Conservation (phyloP, 2,113 vertebrate genomes). For the Notothenia coriiceps region DNA sequence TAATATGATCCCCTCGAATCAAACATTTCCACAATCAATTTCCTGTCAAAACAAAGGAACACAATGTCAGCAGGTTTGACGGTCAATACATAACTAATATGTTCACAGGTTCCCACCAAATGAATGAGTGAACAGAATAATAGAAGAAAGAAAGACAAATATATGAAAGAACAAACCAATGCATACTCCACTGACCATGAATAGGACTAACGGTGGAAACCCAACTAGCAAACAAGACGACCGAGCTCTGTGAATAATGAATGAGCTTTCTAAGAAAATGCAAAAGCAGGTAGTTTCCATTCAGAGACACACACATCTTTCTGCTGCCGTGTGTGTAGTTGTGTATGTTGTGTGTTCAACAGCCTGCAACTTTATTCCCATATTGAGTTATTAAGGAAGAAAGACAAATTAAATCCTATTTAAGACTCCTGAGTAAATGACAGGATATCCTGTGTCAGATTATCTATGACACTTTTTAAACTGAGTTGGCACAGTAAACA, state of each 20-base stretch:
- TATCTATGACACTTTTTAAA: constrained; percentile 50
- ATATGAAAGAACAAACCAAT: background rate
- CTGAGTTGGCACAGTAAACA: constrained; percentile 58
- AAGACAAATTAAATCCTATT: background rate
- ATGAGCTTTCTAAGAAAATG: constrained; percentile 38
- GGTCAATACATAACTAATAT: too few species aligned
- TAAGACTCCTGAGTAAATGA: background rate
- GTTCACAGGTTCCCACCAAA: background rate
- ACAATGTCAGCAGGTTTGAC: too few species aligned
- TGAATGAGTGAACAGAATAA: background rate
- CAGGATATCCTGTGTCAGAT: background rate
- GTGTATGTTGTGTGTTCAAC: background rate
- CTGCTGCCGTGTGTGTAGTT: constrained; percentile 1
- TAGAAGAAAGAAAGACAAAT: background rate
- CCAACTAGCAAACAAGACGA: background rate
- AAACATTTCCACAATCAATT: background rate
- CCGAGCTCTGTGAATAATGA: constrained; percentile 35
- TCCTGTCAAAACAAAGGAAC: background rate
- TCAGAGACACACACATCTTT: constrained; percentile 9
- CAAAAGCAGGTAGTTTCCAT: constrained; percentile 31
- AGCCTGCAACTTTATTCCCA: background rate
- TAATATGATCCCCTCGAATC: background rate
- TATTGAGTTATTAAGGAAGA: background rate
- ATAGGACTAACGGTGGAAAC: constrained; percentile 16
- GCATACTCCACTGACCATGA: background rate